A percentile compares a stretch with the other conserved stretches of the same genome.
phyloP scores from a whole-genome alignment of 2,797 vertebrate genomes.

The Bradypodion ventrale region DNA sequence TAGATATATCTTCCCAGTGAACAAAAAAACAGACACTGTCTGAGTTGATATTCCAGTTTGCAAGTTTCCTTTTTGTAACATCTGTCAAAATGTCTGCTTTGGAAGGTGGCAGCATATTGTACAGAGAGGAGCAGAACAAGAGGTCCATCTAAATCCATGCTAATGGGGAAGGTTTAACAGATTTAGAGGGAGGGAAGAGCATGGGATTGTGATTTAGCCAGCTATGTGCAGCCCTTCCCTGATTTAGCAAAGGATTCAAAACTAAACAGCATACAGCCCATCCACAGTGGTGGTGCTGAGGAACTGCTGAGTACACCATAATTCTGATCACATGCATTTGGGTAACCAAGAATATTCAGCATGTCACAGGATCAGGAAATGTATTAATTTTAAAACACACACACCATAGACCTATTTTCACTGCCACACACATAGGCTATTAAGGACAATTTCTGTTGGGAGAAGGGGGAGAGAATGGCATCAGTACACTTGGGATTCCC shows the following conservation, averaged over 20 bases:
- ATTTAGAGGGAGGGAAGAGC: not conserved
- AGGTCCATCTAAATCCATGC: not conserved
- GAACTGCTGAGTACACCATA: not conserved
- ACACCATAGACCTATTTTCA: constrained; percentile 2
- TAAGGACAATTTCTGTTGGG: constrained; percentile 27
- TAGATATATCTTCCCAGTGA: not conserved
- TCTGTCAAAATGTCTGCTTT: constrained; percentile 5
- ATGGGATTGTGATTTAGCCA: not conserved
- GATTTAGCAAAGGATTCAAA: not conserved
- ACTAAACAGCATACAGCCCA: not conserved
- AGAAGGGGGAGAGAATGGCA: constrained; percentile 17
- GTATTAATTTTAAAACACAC: not conserved
- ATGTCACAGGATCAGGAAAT: not conserved
- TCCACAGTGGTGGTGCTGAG: not conserved
- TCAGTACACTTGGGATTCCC: not conserved
- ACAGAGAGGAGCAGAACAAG: not conserved
- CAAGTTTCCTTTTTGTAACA: not conserved
- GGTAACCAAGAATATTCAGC: not conserved
- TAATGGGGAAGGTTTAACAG: not conserved
- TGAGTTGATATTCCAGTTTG: not conserved
- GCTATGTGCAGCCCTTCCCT: not conserved
- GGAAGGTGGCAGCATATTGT: not conserved
- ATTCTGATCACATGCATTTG: constrained; percentile 5
- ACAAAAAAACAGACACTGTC: not conserved
- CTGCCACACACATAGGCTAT: constrained; percentile 12